phyloP scores from a whole-genome alignment of 2,797 vertebrate genomes.

The Gymnoscopelus braueri region DNA sequence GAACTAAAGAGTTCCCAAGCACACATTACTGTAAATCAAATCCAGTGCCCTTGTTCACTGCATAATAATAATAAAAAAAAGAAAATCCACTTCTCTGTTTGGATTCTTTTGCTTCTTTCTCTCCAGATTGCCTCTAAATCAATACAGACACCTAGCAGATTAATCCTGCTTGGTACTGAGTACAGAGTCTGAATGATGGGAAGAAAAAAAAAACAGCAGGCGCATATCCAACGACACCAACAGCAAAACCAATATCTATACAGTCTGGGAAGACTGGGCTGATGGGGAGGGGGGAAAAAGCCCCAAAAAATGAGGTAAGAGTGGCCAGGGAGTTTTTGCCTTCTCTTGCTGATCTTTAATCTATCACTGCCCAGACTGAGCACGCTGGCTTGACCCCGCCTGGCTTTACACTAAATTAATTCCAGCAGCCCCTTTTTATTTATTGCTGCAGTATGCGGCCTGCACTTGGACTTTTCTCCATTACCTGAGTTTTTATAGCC shows the following conservation, averaged over 20 bases:
- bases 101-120: slow-evolving; percentile 48
- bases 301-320: slow-evolving; percentile 56
- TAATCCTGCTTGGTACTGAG: slow-evolving; percentile 43
- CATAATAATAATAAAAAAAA: slow-evolving; percentile 47
- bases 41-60: slow-evolving; percentile 50
- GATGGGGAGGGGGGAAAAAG: slow-evolving; percentile 50
- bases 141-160: slow-evolving; percentile 61
- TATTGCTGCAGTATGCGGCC: slow-evolving; percentile 71
- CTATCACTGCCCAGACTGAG: slow-evolving; percentile 74
- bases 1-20: slow-evolving; percentile 68
- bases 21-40: slow-evolving; percentile 73
- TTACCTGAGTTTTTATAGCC: slow-evolving; percentile 71
- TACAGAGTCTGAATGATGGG: slow-evolving; percentile 30
- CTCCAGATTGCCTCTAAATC: slow-evolving; percentile 61
- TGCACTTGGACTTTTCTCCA: slow-evolving; percentile 69
- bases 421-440: slow-evolving; percentile 77
- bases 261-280: slow-evolving; percentile 39
- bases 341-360: slow-evolving; percentile 77
- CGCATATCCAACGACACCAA: slow-evolving; percentile 52
- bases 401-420: slow-evolving; percentile 77
- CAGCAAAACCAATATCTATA: slow-evolving; percentile 50
- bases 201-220: slow-evolving; percentile 12
- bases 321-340: slow-evolving; percentile 63
- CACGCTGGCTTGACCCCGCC: slow-evolving; percentile 70
- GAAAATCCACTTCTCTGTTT: slow-evolving; percentile 38